A percentile compares a stretch with the other conserved stretches of the same genome.
Evolutionary conservation across 1,140 invertebrate genomes (phyloP).

Genomic region (Pararge aegeria): DNA sequence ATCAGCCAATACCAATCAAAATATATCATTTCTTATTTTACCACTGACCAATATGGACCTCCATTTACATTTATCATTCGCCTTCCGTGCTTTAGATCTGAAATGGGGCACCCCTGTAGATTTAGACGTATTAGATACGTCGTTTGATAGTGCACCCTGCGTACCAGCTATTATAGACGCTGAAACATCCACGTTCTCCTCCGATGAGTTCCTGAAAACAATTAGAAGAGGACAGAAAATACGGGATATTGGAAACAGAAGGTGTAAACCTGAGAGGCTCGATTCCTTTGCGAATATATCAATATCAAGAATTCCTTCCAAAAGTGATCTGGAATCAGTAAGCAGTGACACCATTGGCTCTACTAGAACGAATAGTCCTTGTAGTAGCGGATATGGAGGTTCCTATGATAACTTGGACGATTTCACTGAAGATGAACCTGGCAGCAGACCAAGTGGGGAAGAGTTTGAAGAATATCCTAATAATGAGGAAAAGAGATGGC

Average conservation of each 20-base stretch:
- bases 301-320: constrained; percentile 20
- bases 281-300: constrained; percentile 36
- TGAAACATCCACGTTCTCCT: constrained; percentile 47
- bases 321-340: constrained; percentile 10
- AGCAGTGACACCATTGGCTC: neutral
- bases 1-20: neutral
- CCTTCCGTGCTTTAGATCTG: constrained; percentile 47
- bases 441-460: neutral
- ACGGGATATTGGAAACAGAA: neutral
- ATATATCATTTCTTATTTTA: neutral
- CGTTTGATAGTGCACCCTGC: constrained; percentile 27
- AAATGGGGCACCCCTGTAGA: constrained; percentile 53
- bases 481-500: neutral
- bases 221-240: constrained; percentile 26
- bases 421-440: neutral
- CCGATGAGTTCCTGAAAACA: constrained; percentile 44
- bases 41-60: constrained; percentile 44
- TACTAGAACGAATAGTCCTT: neutral
- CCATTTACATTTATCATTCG: constrained; percentile 48
- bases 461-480: neutral
- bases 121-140: constrained; percentile 42
- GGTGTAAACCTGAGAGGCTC: neutral
- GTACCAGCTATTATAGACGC: constrained; percentile 40
- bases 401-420: neutral
- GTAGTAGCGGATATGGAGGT: neutral